These are phyloP conservation scores for Xestia c-nigrum DNA, from an alignment of 2,888 invertebrate genomes.

Conservation along the genomic window DNA sequence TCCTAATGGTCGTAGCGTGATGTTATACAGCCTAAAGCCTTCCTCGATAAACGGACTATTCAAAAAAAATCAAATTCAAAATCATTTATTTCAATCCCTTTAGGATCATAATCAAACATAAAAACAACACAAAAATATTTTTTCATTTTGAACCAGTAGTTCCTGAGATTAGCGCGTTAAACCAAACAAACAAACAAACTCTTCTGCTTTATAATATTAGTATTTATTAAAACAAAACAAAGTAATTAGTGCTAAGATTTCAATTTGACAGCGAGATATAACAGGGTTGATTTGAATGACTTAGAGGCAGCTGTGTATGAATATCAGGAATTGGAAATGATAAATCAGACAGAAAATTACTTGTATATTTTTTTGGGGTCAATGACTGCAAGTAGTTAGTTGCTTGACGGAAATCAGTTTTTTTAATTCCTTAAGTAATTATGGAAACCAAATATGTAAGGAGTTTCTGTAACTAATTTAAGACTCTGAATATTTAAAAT, in stretches of 20 bases:
- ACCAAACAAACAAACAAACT: too few relatives aligned
- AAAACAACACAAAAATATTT: too few relatives aligned
- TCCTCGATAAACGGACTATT: too few relatives aligned
- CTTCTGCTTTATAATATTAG: too few relatives aligned
- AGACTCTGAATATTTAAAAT: not conserved
- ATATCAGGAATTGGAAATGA: not conserved
- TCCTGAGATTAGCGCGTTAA: too few relatives aligned
- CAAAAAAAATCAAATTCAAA: too few relatives aligned
- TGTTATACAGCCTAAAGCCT: too few relatives aligned
- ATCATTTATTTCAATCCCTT: too few relatives aligned
- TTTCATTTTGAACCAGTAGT: too few relatives aligned
- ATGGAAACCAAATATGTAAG: not conserved
- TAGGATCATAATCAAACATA: too few relatives aligned
- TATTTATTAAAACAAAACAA: not conserved
- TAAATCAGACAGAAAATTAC: not conserved
- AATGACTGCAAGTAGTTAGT: not conserved
- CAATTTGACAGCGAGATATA: not conserved
- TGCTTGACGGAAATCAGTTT: not conserved
- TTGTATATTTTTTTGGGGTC: not conserved
- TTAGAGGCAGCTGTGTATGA: not conserved
- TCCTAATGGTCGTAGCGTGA: too few relatives aligned
- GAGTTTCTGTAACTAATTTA: not conserved
- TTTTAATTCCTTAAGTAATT: not conserved
- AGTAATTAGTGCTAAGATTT: not conserved
- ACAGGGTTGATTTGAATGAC: too few relatives aligned